Conservation (phyloP, 1,140 invertebrate genomes). For the Pseudomyrmex cubaensis region DNA sequence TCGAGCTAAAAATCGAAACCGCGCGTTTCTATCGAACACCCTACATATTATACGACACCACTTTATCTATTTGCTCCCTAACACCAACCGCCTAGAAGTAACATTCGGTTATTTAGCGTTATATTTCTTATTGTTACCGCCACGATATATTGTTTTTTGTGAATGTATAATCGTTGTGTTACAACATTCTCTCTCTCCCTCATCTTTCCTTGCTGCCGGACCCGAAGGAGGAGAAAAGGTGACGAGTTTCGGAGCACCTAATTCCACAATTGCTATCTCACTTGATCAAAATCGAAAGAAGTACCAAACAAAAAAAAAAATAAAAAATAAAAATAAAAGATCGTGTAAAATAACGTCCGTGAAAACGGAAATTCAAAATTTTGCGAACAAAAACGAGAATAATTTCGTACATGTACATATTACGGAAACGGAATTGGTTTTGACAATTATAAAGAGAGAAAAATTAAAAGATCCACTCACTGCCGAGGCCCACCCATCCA, state of each 20-base stretch:
- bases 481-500: conserved; percentile 77
- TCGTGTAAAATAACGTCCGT: conserved; percentile 69
- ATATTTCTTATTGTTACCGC: conserved; percentile 82
- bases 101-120: conserved; percentile 84
- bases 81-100: conserved; percentile 82
- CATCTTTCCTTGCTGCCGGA: conserved; percentile 87
- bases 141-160: conserved; percentile 84
- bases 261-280: conserved; percentile 83
- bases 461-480: conserved; percentile 76
- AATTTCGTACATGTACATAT: conserved; percentile 5
- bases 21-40: conserved; percentile 40
- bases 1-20: conserved; percentile 5
- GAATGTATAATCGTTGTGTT: conserved; percentile 86
- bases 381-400: conserved; percentile 49
- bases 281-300: conserved; percentile 62
- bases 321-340: not conserved
- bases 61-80: conserved; percentile 85
- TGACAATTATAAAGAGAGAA: conserved; percentile 45
- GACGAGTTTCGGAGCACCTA: conserved; percentile 88
- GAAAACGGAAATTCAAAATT: conserved; percentile 63
- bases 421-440: conserved; percentile 45
- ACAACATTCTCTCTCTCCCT: conserved; percentile 87
- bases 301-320: conserved; percentile 17
- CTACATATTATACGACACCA: conserved; percentile 19
- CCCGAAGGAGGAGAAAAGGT: conserved; percentile 90